These are phyloP conservation scores for Melanotaenia boesemani DNA, from an alignment of 2,797 vertebrate species.

Conservation along the genomic window DNA sequence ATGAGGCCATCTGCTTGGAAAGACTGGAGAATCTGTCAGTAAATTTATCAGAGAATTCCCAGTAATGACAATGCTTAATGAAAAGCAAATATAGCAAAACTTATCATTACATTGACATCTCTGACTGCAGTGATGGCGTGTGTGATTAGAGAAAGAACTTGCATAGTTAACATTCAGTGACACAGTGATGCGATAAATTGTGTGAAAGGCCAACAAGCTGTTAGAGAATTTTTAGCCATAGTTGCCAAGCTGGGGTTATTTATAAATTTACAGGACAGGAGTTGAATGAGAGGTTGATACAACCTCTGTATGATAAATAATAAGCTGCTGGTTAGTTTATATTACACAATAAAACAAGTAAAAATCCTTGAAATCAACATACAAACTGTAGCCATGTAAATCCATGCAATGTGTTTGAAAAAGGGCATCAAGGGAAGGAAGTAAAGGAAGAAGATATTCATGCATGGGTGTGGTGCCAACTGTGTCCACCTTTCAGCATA, in stretches of 20 bases:
- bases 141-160: neutral
- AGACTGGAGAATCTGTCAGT: neutral
- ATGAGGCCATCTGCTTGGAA: too few species aligned
- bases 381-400: neutral
- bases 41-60: neutral
- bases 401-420: neutral
- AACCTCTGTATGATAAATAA: neutral
- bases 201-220: constrained; percentile 6
- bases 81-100: neutral
- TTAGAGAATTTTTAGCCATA: neutral
- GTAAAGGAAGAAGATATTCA: constrained; percentile 4
- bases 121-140: neutral
- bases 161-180: constrained; percentile 1
- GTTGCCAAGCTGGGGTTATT: neutral
- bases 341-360: neutral
- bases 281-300: neutral
- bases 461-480: constrained; percentile 41
- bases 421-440: neutral
- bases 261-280: neutral
- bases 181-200: constrained; percentile 7
- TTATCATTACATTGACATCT: neutral
- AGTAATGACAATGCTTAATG: neutral
- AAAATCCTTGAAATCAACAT: neutral
- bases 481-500: constrained; percentile 30
- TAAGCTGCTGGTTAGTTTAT: neutral